These are phyloP conservation scores for Sebastes nivosus DNA, from an alignment of 2,797 vertebrate genomes.

Conservation along the genomic window DNA sequence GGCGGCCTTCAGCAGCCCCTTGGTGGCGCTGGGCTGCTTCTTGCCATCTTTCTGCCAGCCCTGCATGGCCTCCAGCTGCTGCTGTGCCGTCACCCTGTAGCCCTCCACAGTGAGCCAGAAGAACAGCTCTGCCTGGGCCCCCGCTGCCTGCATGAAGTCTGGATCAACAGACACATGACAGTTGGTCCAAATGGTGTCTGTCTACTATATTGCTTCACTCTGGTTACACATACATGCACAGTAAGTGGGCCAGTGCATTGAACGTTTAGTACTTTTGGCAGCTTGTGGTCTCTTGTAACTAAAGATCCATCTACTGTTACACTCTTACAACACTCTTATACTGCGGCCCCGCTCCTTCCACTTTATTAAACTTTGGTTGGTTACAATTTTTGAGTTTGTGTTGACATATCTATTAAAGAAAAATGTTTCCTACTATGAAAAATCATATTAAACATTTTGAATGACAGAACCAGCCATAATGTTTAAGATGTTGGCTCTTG, in stretches of 20 bases:
- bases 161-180: conserved; percentile 23
- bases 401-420: too few relatives aligned
- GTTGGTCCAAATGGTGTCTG: background rate
- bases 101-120: conserved; percentile 99
- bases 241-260: background rate
- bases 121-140: conserved; percentile 97
- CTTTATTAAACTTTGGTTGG: background rate
- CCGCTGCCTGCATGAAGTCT: conserved; percentile 99
- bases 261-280: background rate
- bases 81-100: conserved; percentile 97
- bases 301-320: background rate
- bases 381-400: background rate
- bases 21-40: conserved; percentile 93
- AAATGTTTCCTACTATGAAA: too few relatives aligned
- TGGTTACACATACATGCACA: background rate
- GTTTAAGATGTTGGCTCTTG: background rate
- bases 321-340: background rate
- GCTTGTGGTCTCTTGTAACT: background rate
- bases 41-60: conserved; percentile 90
- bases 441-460: background rate
- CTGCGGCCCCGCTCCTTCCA: background rate
- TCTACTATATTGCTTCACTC: background rate
- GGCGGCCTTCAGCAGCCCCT: conserved; percentile 92
- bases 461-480: background rate
- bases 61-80: conserved; percentile 94